Evolutionary conservation across 2,797 vertebrate genomes (phyloP), one percentile per base, ranked within the genome.

Genomic region (Muscicapa striata): DNA sequence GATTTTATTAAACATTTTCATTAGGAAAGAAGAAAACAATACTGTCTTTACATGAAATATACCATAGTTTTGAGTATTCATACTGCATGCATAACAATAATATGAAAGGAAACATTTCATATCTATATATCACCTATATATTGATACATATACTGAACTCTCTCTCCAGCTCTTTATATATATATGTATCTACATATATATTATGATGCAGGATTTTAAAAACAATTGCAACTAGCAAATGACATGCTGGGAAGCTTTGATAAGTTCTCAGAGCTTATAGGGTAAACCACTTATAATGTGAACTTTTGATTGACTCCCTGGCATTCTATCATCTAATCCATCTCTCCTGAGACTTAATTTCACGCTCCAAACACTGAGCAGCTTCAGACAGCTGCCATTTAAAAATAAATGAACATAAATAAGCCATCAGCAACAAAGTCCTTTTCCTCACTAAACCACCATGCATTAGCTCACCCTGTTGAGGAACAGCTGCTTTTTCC

Each of bases 271-370:
- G 57, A 83, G 36, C 19, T 84, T 83, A 27, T 80, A 68, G 34
- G 62, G 61, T 66, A 89, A 95, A 63, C 36, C 51, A 77, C 61
- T 87, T 90, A 70, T 36, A 72, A 57, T 2, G 21, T 72, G 87
- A 89, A 91, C 69, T 83, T 93, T 75, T 92, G 82, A 91, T 85
- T 81, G 89, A 92, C 76, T 93, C 67, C 62, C 29, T 78, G 79
- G 79, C 76, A 63, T 87, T 86, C 78, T 73, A 29, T 87, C 61
- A 63, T 84, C 66, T 91, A 93, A 92, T 95, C 89, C 89, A 67
- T 94, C 93, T 94, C 91, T 80, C 68, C 76, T 91, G 94, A 93
- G 89, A 76, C 66, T 91, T 96, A 93, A 94, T 94, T 91, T 96
- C 94, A 95, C 5, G 36, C 84, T 95, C 48, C 75, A 90, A 92